These are phyloP conservation scores for Cotesia congregata DNA, from an alignment of 2,888 invertebrate species.

Conservation along the genomic window DNA sequence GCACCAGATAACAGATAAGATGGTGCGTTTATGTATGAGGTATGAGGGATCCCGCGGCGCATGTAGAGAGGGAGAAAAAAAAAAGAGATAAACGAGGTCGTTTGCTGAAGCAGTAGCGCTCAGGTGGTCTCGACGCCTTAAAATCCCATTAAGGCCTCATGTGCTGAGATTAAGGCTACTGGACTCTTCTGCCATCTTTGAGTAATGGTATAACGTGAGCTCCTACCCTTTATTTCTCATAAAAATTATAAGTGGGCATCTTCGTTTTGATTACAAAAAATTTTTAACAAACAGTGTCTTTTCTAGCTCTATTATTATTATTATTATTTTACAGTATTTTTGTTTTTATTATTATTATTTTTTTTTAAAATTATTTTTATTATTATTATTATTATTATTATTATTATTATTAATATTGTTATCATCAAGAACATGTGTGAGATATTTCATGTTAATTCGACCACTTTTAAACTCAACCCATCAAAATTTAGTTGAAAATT, in stretches of 20 bases:
- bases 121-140: conserved; percentile 68
- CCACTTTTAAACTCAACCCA: no score
- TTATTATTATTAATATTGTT: no score
- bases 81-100: conserved; percentile 64
- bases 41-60: background rate
- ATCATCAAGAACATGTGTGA: no score
- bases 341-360: no score
- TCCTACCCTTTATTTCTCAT: conserved; percentile 12
- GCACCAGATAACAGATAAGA: conserved; percentile 21
- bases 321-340: no score
- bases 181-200: conserved; percentile 66
- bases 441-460: no score
- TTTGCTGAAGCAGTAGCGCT: conserved; percentile 55
- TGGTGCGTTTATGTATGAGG: conserved; percentile 27
- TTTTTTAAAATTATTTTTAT: no score
- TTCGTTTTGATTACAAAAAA: background rate
- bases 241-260: conserved; percentile 6
- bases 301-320: no score
- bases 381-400: no score
- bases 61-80: conserved; percentile 22
- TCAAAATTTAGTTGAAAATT: no score
- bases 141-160: conserved; percentile 70
- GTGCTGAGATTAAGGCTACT: conserved; percentile 67
- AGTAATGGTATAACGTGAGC: conserved; percentile 59
- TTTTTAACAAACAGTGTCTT: background rate